These are phyloP conservation scores for Luffia ferchaultella DNA, from an alignment of 2,888 invertebrate genomes.

Conservation along the genomic window DNA sequence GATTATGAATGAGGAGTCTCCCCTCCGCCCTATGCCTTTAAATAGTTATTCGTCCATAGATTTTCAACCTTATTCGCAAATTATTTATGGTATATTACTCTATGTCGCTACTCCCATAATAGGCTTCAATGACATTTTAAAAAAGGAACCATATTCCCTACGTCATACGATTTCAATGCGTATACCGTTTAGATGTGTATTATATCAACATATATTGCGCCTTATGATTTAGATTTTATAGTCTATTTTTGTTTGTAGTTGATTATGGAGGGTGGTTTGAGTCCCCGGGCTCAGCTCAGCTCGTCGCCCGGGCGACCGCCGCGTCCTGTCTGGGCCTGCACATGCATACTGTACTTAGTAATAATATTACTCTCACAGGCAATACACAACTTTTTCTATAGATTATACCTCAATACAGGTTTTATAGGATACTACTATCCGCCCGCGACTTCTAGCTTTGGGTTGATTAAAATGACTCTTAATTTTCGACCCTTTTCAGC, in stretches of 20 bases:
- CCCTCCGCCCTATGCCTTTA: constrained; percentile 21
- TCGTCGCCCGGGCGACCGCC: constrained; percentile 51
- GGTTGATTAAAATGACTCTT: too few species aligned
- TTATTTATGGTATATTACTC: not conserved
- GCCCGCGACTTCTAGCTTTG: too few species aligned
- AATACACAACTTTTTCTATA: too few species aligned
- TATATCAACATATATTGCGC: not conserved
- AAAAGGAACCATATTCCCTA: not conserved
- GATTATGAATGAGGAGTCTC: constrained; percentile 51
- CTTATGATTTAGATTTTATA: not conserved
- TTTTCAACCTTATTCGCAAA: not conserved
- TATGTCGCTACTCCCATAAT: not conserved
- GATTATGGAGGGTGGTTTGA: constrained; percentile 4
- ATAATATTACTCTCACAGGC: not conserved
- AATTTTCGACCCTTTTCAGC: too few species aligned
- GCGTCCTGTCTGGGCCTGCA: constrained; percentile 25
- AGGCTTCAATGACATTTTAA: not conserved
- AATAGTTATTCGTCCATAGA: not conserved
- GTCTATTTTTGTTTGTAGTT: constrained; percentile 1
- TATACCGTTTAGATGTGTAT: not conserved
- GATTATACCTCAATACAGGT: too few species aligned
- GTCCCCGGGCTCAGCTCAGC: constrained; percentile 39
- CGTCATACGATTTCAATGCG: not conserved
- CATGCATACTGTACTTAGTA: constrained; percentile 24
- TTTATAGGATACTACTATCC: too few species aligned